A percentile compares a stretch with the other conserved stretches of the same genome.
These are phyloP conservation scores for Oscheius sp. DNA, from an alignment of 2,888 invertebrate species.

Conservation along the genomic window DNA sequence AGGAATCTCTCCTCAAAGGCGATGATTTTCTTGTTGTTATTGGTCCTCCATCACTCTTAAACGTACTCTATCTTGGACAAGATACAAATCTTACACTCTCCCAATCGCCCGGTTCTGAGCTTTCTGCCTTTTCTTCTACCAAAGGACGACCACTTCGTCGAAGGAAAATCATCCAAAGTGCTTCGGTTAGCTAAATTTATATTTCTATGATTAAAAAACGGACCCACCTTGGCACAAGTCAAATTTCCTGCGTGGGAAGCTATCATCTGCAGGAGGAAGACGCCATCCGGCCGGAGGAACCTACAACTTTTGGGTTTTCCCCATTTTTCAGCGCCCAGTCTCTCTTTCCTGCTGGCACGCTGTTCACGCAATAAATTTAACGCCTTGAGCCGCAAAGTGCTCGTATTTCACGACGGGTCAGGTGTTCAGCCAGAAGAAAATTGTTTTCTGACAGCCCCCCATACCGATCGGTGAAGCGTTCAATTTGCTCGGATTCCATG, in stretches of 20 bases:
- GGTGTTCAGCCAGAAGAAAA: not conserved
- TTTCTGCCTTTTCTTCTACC: conserved; percentile 51
- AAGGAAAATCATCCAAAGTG: conserved; percentile 57
- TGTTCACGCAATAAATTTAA: conserved; percentile 17
- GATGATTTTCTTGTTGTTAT: not conserved
- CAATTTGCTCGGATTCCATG: conserved; percentile 51
- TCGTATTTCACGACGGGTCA: conserved; percentile 12
- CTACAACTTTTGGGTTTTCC: conserved; percentile 32
- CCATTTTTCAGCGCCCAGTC: not conserved
- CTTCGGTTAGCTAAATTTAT: conserved; percentile 49
- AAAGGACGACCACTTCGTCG: conserved; percentile 49
- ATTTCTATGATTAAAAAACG: not conserved
- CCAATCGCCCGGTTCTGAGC: conserved; percentile 46
- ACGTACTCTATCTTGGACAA: not conserved
- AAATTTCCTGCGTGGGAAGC: conserved; percentile 59
- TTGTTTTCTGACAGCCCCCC: not conserved
- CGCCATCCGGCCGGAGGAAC: conserved; percentile 69
- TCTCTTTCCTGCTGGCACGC: not conserved
- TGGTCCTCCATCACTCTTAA: conserved; percentile 23
- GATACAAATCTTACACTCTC: conserved; percentile 31
- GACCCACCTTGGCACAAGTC: conserved; percentile 48
- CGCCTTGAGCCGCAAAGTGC: conserved; percentile 13
- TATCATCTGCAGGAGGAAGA: conserved; percentile 63
- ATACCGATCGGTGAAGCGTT: conserved; percentile 33
- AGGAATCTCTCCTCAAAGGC: conserved; percentile 40